Evolutionary conservation across 2,888 invertebrate genomes (phyloP).

Genomic region (Chrysolina americana): DNA sequence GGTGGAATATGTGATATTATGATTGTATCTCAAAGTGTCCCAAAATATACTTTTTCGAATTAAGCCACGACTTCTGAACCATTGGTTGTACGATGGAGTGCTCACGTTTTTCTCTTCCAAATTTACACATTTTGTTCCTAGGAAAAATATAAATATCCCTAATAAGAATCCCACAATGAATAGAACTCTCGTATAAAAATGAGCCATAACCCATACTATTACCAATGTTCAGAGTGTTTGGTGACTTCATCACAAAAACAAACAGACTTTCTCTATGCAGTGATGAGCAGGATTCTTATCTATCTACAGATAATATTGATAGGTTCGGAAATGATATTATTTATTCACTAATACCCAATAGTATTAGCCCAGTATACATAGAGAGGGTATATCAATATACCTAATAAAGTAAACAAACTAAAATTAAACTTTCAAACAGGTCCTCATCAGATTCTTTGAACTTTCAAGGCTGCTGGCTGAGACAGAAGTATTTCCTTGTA

Average conservation of each 20-base stretch:
- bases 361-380: no score
- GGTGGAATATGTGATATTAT: conserved; percentile 48
- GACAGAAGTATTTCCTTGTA: no score
- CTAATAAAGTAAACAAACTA: no score
- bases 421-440: no score
- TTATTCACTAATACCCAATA: no score
- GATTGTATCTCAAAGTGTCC: conserved; percentile 60
- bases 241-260: neutral
- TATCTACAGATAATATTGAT: no score
- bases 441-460: no score
- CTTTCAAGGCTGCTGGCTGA: no score
- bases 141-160: conserved; percentile 50
- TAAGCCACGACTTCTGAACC: conserved; percentile 55
- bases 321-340: no score
- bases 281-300: no score
- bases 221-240: no score
- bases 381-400: no score
- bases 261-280: neutral
- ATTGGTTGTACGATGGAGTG: conserved; percentile 52
- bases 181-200: conserved; percentile 53
- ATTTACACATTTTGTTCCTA: conserved; percentile 42
- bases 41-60: conserved; percentile 49
- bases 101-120: conserved; percentile 31
- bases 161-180: conserved; percentile 55
- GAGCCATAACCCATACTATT: conserved; percentile 50